Evolutionary conservation across 2,113 vertebrate genomes (phyloP), one percentile per base, ranked within the genome.

Genomic region (Chaenogobius annularis): DNA sequence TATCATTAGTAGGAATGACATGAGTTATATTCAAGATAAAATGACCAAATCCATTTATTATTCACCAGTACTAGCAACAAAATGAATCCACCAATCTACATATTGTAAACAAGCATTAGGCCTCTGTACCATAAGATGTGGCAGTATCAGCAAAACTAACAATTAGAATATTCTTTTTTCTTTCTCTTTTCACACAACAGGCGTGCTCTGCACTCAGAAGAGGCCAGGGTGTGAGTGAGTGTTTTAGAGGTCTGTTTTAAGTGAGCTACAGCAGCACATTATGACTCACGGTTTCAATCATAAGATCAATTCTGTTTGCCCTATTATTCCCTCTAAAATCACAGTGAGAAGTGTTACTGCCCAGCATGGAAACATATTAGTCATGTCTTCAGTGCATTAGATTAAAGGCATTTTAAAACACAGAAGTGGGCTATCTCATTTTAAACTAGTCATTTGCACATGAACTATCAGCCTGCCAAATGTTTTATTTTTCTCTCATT

Each of bases 271-370:
- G 62, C 70, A 50, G 48, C 69, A 44, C 46, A 63, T 69, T 12
- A 3, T 87, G 81, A 84, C 65, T 83, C 73, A 80, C 37, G 68
- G 59, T 83, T 79, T 68, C 70, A 80, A 85, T 66, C 77, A 82
- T 58, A 72, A 69, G 17, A 75, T 86, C 69, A 70, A 50, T 66
- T 69, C 22, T 83, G 52, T 77, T 71, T 78, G 66, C 40, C 46
- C 72, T 77, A 72, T 84, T 78, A 80, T 75, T 77, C 69, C 65
- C 62, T 20, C 66, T 69, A 46, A 82, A 83, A 75, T 74, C 58
- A 66, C 12, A 13, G 62, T 50, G 68, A 55, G 47, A 73, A 70
- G 50, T 68, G 70, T 72, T 47, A 66, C 40, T 26, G 26, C 63
- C 67, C 19, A 10, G 50, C 75, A 19, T 7, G 20, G 23, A 22